Evolutionary conservation across 2,113 vertebrate genomes (phyloP).

Genomic region (Oncorhynchus gorbuscha): DNA sequence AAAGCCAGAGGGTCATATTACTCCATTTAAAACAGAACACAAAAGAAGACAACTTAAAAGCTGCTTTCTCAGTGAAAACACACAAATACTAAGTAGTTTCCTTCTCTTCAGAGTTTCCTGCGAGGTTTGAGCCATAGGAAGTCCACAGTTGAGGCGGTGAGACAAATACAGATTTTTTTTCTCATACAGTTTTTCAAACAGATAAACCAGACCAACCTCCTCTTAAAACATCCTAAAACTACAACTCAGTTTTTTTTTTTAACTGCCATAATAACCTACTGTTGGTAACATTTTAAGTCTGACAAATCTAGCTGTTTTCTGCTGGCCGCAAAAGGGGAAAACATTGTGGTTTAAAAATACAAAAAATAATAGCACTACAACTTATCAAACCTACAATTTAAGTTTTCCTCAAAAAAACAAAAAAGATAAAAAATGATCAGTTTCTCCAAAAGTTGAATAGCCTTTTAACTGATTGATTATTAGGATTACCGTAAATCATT

Average conservation of each 20-base stretch:
- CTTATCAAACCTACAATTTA: conserved; percentile 27
- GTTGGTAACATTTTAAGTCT: too few species aligned
- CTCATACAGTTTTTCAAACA: conserved; percentile 56
- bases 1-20: conserved; percentile 86
- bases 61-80: conserved; percentile 91
- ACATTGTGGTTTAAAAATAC: background rate
- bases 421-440: conserved; percentile 4
- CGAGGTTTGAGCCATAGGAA: conserved; percentile 45
- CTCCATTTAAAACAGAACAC: conserved; percentile 97
- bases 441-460: background rate
- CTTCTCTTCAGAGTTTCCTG: conserved; percentile 73
- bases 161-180: conserved; percentile 31
- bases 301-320: conserved; percentile 30
- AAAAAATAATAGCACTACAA: conserved; percentile 32
- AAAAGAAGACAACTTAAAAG: conserved; percentile 95
- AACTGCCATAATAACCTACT: too few species aligned
- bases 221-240: conserved; percentile 34
- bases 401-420: background rate
- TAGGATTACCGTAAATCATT: background rate
- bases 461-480: background rate
- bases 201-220: conserved; percentile 51
- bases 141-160: conserved; percentile 60
- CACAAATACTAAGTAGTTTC: conserved; percentile 85
- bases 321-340: background rate
- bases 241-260: too few species aligned